Conservation (phyloP, 2,113 vertebrate genomes). For the Muntiacus reevesi region DNA sequence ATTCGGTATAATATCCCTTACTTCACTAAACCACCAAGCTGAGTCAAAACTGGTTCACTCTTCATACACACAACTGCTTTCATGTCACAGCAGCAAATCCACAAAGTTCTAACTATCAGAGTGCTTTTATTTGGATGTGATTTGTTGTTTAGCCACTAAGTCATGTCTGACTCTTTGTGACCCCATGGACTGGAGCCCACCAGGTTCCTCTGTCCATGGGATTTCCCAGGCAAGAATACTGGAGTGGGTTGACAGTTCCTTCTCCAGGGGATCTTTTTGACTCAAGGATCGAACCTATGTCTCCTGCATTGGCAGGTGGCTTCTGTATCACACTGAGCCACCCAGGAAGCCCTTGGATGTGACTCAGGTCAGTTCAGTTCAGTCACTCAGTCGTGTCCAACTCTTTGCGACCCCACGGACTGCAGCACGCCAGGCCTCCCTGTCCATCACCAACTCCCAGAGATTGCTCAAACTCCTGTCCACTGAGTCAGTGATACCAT, state of each 20-base stretch:
- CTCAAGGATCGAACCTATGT: neutral
- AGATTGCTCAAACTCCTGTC: neutral
- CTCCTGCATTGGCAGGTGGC: neutral
- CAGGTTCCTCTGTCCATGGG: neutral
- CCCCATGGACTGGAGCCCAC: neutral
- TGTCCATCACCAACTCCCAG: neutral
- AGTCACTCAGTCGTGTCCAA: neutral
- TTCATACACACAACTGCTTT: neutral
- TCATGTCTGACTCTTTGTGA: neutral
- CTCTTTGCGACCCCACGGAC: neutral
- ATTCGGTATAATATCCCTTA: neutral
- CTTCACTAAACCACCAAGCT: neutral
- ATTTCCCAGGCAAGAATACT: neutral
- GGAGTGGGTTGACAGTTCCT: neutral
- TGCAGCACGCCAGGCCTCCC: neutral
- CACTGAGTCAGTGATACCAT: accelerated
- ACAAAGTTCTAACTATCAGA: neutral
- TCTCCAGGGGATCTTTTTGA: neutral
- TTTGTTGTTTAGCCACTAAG: neutral
- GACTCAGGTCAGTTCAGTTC: neutral
- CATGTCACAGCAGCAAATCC: neutral
- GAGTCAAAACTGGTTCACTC: neutral
- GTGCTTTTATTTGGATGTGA: neutral
- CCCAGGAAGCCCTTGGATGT: neutral
- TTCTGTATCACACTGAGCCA: neutral